Base-by-base conservation (phyloP, 2,888 invertebrate genomes). In the Abscondita cerata region DNA sequence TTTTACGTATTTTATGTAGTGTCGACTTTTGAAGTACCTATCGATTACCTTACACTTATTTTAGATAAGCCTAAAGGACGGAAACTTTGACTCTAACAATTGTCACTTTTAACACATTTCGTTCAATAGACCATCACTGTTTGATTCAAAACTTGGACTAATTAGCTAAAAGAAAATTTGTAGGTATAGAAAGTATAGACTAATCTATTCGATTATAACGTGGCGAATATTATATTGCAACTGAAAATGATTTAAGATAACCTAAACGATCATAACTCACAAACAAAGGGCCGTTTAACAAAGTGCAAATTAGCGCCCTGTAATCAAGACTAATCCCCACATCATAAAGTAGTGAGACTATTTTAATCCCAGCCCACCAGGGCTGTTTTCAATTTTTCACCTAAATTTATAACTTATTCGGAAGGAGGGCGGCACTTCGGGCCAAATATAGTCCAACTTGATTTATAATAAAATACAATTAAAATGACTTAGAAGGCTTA, bases 401-500 rank as follows among this genome's bases (percentile, higher is more conserved):
- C 59, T 65, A 74, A 75, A 78, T 78, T 78, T 78, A 78, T 78
- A 78, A 80, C 79, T 80, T 78, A 80, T 77, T 79, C 74, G 73
- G 73, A 67, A 71, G 74, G 70, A 73, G 74, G 25, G 65, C 64
- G 64, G 64, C 64, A 64, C 64, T 64, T 60, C 13, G 44, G 64
- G 64, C 64, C 52, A 64, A 57, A 64, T 64, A 57, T 40, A 31
- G 57, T 53, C 59, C 54, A 46, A 13, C 36, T 52, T 64, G 52
- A 64, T 62, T 62, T 62, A 62, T 62, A 50, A 47, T 13, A 40
- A 56, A 61, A 61, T 46, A 31, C 55, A 51, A 55, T 60, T 60
- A 60, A 25, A 15, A 1, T 8, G 12, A 8, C 40, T 40, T 40
- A 13, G 15, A 40, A 13, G 40, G 40, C 36, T 40, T 40, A 15